Percentiles rank a stretch among this genome's conserved stretches.
Evolutionary conservation across 1,140 invertebrate genomes (phyloP).

Genomic region (Fragariocoptes setiger): DNA sequence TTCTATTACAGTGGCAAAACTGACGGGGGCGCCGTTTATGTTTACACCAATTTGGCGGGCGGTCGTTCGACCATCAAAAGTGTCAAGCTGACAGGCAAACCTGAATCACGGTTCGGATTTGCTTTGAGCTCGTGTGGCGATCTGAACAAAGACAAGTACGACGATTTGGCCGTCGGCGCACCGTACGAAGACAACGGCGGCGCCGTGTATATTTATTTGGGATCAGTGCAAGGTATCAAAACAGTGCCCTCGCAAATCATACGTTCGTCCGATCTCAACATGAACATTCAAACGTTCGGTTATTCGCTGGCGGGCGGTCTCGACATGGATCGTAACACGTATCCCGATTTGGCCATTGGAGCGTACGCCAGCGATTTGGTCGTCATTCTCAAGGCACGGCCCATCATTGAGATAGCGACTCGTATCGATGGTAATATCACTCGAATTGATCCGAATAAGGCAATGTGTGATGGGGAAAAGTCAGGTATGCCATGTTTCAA

Average conservation of each 20-base stretch:
- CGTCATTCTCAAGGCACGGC: slow-evolving; percentile 25
- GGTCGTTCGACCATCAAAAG: not conserved
- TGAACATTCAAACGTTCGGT: slow-evolving; percentile 33
- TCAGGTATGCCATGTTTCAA: slow-evolving; percentile 47
- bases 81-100: slow-evolving; percentile 22
- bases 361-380: slow-evolving; percentile 40
- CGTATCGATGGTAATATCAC: slow-evolving; percentile 23
- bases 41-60: slow-evolving; percentile 31
- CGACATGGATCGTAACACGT: slow-evolving; percentile 64
- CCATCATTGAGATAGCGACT: slow-evolving; percentile 42
- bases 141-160: slow-evolving; percentile 34
- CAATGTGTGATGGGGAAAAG: slow-evolving; percentile 30
- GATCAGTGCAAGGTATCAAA: slow-evolving; percentile 26
- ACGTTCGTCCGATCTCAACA: slow-evolving; percentile 14
- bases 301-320: slow-evolving; percentile 56
- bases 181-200: slow-evolving; percentile 20
- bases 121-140: slow-evolving; percentile 53
- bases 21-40: slow-evolving; percentile 55
- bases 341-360: slow-evolving; percentile 61
- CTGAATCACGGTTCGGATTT: slow-evolving; percentile 50
- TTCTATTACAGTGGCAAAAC: slow-evolving; percentile 52
- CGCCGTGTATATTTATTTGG: slow-evolving; percentile 23
- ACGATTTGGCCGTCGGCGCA: slow-evolving; percentile 21
- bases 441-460: slow-evolving; percentile 43
- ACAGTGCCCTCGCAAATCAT: slow-evolving; percentile 38